A percentile compares a stretch with the other conserved stretches of the same genome.
phyloP scores from a whole-genome alignment of 2,113 vertebrate species.

The Sakesphorus luctuosus region DNA sequence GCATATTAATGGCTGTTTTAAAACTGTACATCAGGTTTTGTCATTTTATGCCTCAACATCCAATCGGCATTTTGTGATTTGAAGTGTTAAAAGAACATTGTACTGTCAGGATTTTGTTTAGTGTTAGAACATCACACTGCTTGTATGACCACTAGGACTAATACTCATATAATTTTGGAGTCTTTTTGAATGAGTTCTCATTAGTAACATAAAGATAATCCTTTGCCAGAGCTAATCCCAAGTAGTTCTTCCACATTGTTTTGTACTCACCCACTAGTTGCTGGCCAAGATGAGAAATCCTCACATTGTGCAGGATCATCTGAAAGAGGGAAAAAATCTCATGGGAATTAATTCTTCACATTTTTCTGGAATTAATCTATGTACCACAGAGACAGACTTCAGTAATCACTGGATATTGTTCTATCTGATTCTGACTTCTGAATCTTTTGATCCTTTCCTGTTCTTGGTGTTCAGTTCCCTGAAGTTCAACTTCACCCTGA shows the following conservation, averaged over 20 bases:
- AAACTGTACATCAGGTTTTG: neutral
- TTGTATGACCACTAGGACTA: neutral
- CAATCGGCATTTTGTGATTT: neutral
- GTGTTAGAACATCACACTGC: neutral
- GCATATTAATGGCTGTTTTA: neutral
- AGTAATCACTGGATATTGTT: neutral
- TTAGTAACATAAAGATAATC: neutral
- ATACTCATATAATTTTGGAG: neutral
- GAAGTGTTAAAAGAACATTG: neutral
- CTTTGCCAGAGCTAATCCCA: neutral
- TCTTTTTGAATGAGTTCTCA: neutral
- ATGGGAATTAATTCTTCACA: fast-evolving
- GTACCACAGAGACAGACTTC: neutral
- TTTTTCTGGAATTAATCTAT: neutral
- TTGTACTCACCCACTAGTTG: neutral
- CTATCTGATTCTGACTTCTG: neutral
- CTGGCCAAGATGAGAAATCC: neutral
- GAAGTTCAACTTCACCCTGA: neutral
- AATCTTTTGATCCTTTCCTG: neutral
- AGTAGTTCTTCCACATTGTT: neutral
- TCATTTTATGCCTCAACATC: neutral
- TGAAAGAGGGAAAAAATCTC: neutral
- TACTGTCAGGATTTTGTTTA: neutral
- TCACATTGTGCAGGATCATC: neutral
- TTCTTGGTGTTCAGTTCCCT: neutral